Conservation (phyloP, 2,797 vertebrate species). For the Muraenolepis orangiensis region DNA sequence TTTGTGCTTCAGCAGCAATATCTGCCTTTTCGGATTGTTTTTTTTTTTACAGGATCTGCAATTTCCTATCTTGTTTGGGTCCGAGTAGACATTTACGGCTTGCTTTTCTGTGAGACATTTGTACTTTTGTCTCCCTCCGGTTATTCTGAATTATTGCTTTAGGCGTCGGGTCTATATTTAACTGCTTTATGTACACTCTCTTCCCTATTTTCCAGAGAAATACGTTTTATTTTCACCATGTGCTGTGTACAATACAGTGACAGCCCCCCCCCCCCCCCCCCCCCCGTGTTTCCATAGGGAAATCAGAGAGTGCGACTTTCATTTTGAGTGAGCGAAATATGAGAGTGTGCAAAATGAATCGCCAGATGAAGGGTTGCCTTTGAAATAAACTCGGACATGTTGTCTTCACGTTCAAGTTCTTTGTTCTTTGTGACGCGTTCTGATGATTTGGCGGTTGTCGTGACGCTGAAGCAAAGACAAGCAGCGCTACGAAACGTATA, state of each 20-base stretch:
- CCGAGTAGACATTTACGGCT: constrained; percentile 5
- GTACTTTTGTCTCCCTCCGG: constrained; percentile 18
- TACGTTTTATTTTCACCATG: constrained; percentile 2
- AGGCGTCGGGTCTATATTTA: constrained; percentile 1
- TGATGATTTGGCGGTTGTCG: background rate
- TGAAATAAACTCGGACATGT: background rate
- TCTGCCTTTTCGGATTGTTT: too few species aligned
- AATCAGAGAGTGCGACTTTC: constrained; percentile 10
- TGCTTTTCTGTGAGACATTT: constrained; percentile 11
- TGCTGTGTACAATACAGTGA: constrained; percentile 7
- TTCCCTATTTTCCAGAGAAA: background rate
- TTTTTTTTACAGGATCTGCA: too few species aligned
- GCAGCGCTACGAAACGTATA: too few species aligned
- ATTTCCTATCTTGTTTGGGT: too few species aligned
- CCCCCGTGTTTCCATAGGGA: constrained; percentile 32
- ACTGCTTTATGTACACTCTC: constrained; percentile 28
- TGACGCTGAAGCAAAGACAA: too few species aligned
- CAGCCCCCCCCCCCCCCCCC: too few species aligned
- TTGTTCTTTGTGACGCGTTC: background rate
- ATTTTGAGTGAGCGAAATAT: constrained; percentile 21
- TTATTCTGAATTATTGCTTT: constrained; percentile 10
- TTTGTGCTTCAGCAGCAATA: too few species aligned
- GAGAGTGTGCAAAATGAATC: constrained; percentile 30
- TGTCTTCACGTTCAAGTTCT: background rate
- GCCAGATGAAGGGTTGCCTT: constrained; percentile 6